phyloP scores from a whole-genome alignment of 2,888 invertebrate genomes.

The Lamproptera curius region DNA sequence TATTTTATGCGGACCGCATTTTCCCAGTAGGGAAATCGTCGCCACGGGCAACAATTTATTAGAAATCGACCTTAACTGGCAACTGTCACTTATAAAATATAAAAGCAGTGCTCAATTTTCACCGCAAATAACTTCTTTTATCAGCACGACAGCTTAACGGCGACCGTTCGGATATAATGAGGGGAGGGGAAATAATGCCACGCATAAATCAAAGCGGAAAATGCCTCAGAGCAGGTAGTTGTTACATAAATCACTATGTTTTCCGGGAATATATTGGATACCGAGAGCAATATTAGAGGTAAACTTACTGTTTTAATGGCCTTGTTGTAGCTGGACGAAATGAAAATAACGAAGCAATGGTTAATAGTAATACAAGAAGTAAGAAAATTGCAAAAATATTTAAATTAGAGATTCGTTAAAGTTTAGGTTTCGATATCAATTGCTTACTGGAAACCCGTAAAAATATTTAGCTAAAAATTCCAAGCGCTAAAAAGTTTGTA shows the following conservation, averaged over 20 bases:
- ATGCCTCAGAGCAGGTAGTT: constrained; percentile 5
- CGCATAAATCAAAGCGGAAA: constrained; percentile 16
- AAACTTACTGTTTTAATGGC: too few species aligned
- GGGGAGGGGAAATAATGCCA: constrained; percentile 7
- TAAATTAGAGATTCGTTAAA: too few species aligned
- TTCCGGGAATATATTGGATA: background rate
- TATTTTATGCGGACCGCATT: constrained; percentile 11
- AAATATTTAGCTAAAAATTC: too few species aligned
- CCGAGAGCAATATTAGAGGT: too few species aligned
- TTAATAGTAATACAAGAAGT: too few species aligned
- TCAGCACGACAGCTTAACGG: constrained; percentile 29
- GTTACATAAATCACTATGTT: constrained; percentile 12
- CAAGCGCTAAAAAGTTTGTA: too few species aligned
- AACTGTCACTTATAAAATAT: constrained; percentile 29
- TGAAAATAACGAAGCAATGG: too few species aligned
- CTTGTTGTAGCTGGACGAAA: too few species aligned
- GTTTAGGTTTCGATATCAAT: too few species aligned
- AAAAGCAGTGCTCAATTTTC: constrained; percentile 45
- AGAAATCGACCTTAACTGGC: constrained; percentile 44
- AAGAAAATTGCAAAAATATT: too few species aligned
- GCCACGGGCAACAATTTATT: constrained; percentile 47
- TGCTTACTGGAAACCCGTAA: too few species aligned
- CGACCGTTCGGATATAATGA: constrained; percentile 17
- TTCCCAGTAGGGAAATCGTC: constrained; percentile 33
- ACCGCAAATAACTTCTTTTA: constrained; percentile 40